Base-by-base conservation (phyloP, 1,140 invertebrate species). In the Cheumatopsyche charites region DNA sequence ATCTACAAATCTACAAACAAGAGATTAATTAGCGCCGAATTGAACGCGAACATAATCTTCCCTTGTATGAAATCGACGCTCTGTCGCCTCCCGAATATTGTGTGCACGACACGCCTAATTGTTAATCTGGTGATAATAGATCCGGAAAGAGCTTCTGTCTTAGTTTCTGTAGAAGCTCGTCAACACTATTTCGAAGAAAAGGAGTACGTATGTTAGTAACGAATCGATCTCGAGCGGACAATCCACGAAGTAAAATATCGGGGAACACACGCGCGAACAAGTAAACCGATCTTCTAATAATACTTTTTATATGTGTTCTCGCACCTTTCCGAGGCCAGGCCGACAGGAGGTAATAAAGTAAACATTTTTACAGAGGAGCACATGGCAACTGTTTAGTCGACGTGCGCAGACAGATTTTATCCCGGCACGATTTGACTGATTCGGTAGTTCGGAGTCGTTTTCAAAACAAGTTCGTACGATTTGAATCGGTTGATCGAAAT, bases 291-390 rank as follows among this genome's bases (percentile, higher is more conserved):
- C 69, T 26, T 68, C 74, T 75, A 75, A 75, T 75, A 66, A 75
- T 75, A 72, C 71, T 73, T 73, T 73, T 75, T 67, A 75, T 75
- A 75, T 71, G 49, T 65, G 63, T 73, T 75, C 74, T 75, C 71
- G 71, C 74, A 75, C 74, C 74, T 75, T 75, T 63, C 62, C 61
- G 71, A 75, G 74, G 55, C 68, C 62, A 61, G 17, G 47, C 29
- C 70, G 55, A 55, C 65, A 73, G 74, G 74, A 75, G 74, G 74
- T 73, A 73, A 73, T 75, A 73, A 75, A 73, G 71, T 75, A 75
- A 75, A 75, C 71, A 75, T 75, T 73, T 75, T 75, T 75, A 73
- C 74, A 62, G 23, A 26, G 19, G 11, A 43, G 71, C 73, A 75
- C 71, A 67, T 75, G 73, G 70, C 70, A 67, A 26, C 62, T 47